Conservation (phyloP, 2,797 vertebrate genomes). For the Rhynchotus rufescens region DNA sequence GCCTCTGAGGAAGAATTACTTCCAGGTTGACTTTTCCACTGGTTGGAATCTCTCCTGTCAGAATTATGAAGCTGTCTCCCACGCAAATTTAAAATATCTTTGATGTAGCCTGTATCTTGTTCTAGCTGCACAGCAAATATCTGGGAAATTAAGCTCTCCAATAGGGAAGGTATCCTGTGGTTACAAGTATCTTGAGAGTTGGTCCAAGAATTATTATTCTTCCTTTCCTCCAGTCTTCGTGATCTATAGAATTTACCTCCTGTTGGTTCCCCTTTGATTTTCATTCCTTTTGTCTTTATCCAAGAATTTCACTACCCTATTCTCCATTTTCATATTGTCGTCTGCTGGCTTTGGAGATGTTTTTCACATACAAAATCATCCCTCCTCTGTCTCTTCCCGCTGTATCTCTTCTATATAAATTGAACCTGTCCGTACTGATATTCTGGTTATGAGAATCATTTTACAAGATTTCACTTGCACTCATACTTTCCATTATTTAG, state of each 20-base stretch:
- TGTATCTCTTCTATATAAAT: conserved; percentile 61
- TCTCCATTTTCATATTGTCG: conserved; percentile 72
- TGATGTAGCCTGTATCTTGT: conserved; percentile 62
- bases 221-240: conserved; percentile 60
- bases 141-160: conserved; percentile 63
- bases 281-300: conserved; percentile 72
- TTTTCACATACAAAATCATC: conserved; percentile 59
- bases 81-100: conserved; percentile 63
- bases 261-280: conserved; percentile 73
- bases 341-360: conserved; percentile 56
- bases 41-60: conserved; percentile 62
- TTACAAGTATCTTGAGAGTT: conserved; percentile 65
- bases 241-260: conserved; percentile 65
- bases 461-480: conserved; percentile 60
- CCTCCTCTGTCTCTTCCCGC: conserved; percentile 27
- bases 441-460: conserved; percentile 70
- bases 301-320: conserved; percentile 65
- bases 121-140: conserved; percentile 60
- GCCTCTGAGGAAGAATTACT: conserved; percentile 68
- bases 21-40: conserved; percentile 69
- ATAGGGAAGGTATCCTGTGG: conserved; percentile 67
- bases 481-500: conserved; percentile 64
- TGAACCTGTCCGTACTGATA: conserved; percentile 69
- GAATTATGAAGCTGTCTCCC: conserved; percentile 68
- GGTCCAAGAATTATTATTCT: conserved; percentile 71